These are phyloP conservation scores for Trissolcus basalis DNA, from an alignment of 1,140 invertebrate genomes.

Conservation along the genomic window DNA sequence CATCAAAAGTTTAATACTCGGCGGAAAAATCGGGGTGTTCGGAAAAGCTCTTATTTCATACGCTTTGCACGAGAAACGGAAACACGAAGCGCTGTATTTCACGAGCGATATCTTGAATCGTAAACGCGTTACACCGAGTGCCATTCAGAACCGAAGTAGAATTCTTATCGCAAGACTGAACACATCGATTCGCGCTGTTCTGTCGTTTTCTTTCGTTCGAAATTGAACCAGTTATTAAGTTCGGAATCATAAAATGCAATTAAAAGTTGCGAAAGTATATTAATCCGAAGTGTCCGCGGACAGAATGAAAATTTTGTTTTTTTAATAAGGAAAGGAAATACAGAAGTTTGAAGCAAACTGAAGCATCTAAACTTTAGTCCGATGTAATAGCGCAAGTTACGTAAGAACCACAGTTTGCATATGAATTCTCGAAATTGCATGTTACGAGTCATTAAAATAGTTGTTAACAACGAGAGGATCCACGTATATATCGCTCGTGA, in stretches of 20 bases:
- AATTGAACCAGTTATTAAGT: conserved; percentile 3
- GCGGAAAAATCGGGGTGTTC: background rate
- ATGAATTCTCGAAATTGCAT: no score
- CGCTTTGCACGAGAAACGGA: conserved; percentile 26
- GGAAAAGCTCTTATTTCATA: conserved; percentile 27
- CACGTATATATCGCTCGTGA: no score
- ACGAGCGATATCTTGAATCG: conserved; percentile 42
- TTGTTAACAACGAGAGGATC: no score
- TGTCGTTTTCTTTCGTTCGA: conserved; percentile 4
- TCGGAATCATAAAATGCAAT: background rate
- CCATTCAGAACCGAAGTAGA: conserved; percentile 31
- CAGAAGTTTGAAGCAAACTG: no score
- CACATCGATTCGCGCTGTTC: conserved; percentile 39
- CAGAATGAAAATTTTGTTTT: no score
- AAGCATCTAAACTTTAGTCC: no score
- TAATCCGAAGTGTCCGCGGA: no score
- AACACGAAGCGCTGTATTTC: conserved; percentile 29
- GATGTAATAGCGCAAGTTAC: no score
- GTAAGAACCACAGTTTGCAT: no score
- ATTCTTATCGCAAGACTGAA: conserved; percentile 47
- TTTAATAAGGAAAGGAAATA: no score
- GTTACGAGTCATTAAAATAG: no score
- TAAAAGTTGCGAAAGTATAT: background rate
- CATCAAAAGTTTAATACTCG: no score
- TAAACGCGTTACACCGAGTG: conserved; percentile 36